phyloP scores from a whole-genome alignment of 2,113 vertebrate genomes.

The Actinemys pallida region DNA sequence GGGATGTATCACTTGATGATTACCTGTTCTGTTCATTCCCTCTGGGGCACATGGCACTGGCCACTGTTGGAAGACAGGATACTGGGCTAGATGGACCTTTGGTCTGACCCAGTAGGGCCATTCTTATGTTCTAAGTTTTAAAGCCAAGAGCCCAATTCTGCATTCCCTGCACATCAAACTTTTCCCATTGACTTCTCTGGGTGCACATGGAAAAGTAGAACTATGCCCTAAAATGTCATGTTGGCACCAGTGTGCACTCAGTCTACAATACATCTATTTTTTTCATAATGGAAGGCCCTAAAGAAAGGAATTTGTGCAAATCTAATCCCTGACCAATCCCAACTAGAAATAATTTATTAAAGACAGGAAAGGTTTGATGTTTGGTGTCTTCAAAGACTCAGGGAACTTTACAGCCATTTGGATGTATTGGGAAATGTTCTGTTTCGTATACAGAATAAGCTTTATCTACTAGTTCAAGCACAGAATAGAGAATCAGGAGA shows the following conservation, averaged over 20 bases:
- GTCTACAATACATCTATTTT: constrained; percentile 3
- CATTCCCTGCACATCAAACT: neutral
- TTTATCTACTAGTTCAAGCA: neutral
- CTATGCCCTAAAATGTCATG: neutral
- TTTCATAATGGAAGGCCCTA: neutral
- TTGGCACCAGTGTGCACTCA: neutral
- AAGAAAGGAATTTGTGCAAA: neutral
- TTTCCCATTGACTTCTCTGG: neutral
- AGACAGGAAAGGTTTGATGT: neutral
- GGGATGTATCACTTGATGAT: too few species aligned
- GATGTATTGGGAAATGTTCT: neutral
- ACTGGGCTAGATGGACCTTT: too few species aligned
- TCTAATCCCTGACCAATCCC: neutral
- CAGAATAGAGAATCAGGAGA: neutral
- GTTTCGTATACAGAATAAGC: constrained; percentile 14
- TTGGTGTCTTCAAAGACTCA: neutral
- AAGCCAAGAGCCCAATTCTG: neutral
- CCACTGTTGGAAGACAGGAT: too few species aligned
- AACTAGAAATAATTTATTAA: neutral
- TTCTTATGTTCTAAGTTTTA: neutral
- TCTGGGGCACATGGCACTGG: too few species aligned
- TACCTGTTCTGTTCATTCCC: too few species aligned
- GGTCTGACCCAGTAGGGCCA: too few species aligned
- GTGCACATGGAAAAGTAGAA: neutral
- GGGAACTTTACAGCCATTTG: neutral